phyloP scores from a whole-genome alignment of 2,797 vertebrate species.

The Carcharodon carcharias region DNA sequence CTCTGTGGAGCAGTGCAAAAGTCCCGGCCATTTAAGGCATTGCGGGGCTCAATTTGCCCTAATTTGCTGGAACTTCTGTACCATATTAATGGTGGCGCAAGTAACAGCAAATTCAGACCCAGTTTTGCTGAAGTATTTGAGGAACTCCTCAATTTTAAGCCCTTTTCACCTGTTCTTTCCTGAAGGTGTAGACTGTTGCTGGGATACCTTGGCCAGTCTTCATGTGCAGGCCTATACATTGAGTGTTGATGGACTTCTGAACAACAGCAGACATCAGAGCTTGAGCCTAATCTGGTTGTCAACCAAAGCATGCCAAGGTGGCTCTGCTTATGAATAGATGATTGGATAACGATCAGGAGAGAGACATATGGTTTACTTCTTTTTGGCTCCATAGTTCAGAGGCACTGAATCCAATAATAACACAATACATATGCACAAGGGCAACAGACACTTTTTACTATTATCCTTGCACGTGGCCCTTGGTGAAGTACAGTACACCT shows the following conservation, averaged over 20 bases:
- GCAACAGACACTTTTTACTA: not conserved
- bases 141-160: not conserved
- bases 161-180: not conserved
- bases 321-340: not conserved
- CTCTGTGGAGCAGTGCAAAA: not conserved
- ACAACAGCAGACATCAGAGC: not conserved
- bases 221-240: not conserved
- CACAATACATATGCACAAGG: not conserved
- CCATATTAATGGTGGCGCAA: not conserved
- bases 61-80: not conserved
- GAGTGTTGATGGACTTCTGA: not conserved
- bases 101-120: not conserved
- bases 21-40: not conserved
- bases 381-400: not conserved
- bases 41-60: not conserved
- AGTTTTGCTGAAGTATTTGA: not conserved
- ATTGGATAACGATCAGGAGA: not conserved
- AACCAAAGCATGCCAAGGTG: not conserved
- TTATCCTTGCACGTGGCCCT: not conserved
- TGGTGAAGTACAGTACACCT: not conserved
- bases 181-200: not conserved
- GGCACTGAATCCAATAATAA: not conserved
- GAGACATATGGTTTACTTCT: not conserved
- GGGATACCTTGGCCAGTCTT: not conserved
- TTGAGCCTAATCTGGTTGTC: not conserved